Evolutionary conservation across 2,888 invertebrate species (phyloP).

Genomic region (Phoronis australis): DNA sequence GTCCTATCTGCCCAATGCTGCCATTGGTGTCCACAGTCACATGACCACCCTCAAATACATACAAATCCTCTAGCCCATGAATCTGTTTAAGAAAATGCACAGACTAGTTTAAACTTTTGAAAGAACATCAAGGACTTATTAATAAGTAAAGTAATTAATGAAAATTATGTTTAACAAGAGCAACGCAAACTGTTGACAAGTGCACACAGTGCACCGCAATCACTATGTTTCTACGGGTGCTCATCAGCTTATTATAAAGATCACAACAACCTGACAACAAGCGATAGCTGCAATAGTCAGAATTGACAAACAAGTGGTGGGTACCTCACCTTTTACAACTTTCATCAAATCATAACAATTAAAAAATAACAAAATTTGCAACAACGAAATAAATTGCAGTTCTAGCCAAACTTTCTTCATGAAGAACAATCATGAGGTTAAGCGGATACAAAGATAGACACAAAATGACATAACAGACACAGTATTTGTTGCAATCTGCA

Average conservation of each 20-base stretch:
- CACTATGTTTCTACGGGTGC: no score
- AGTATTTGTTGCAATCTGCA: no score
- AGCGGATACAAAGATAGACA: no score
- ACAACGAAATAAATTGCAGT: not conserved
- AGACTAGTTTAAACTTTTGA: no score
- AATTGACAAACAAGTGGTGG: not conserved
- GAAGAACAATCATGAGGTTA: no score
- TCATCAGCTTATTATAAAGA: not conserved
- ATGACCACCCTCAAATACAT: conserved; percentile 29
- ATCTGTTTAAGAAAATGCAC: no score
- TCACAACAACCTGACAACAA: not conserved
- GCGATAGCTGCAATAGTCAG: no score
- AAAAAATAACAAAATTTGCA: not conserved
- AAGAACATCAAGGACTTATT: no score
- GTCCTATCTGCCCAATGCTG: conserved; percentile 19
- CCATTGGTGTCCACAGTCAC: conserved; percentile 24
- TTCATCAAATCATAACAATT: not conserved
- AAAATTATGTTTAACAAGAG: no score
- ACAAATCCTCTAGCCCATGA: conserved; percentile 33
- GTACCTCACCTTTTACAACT: not conserved
- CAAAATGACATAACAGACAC: no score
- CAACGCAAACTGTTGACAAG: not conserved
- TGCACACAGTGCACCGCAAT: not conserved
- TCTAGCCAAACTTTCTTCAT: no score
- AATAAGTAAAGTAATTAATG: no score